Conservation (phyloP, 2,113 vertebrate genomes). For the Asarcornis scutulata region DNA sequence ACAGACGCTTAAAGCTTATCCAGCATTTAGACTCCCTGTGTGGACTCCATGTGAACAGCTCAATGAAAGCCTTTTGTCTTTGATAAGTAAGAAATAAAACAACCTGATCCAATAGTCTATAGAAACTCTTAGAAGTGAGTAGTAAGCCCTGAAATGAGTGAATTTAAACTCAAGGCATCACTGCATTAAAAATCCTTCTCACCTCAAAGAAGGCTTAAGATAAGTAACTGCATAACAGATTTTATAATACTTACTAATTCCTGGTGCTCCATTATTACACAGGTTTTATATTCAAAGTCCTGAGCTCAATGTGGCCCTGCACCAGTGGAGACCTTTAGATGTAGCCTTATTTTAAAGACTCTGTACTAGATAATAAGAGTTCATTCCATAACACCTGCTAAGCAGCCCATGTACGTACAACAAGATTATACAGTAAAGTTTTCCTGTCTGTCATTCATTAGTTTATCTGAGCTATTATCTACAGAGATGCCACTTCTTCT, state of each 20-base stretch:
- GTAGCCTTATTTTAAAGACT: background rate
- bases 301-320: background rate
- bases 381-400: background rate
- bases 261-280: background rate
- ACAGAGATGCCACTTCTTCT: background rate
- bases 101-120: background rate
- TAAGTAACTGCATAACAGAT: background rate
- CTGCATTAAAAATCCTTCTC: background rate
- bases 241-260: constrained; percentile 15
- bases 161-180: background rate
- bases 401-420: background rate
- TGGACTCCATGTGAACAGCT: background rate
- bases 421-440: background rate
- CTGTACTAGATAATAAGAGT: background rate
- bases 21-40: background rate
- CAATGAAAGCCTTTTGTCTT: background rate
- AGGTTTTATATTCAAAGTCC: background rate
- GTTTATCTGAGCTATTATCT: background rate
- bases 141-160: background rate
- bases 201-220: constrained; percentile 9
- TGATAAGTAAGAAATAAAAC: background rate
- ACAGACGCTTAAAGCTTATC: background rate
- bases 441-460: background rate
- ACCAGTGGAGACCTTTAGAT: background rate
- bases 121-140: background rate